Base-by-base conservation (phyloP, 1,140 invertebrate species). In the Bombus sibiricus region DNA sequence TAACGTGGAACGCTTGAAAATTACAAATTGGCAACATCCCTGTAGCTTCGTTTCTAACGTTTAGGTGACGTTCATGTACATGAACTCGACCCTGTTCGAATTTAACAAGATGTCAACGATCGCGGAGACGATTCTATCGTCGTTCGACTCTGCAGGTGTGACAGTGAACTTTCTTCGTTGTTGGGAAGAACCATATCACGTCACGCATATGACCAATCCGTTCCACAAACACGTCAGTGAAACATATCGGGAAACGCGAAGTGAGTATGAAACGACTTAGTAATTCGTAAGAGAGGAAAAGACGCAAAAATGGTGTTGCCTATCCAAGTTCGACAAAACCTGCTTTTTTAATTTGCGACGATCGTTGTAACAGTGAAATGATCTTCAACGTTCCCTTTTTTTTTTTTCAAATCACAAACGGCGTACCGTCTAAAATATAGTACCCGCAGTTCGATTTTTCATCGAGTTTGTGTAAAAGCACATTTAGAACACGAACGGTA, bases 171-270 rank as follows among this genome's bases (percentile, higher is more conserved):
- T 96, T 41, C 94, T 96, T 3, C 96, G 96, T 73, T 96, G 96
- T 74, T 98, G 98, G 97, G 96, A 96, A 77, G 96, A 97, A n/a
- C 97, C 97, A 9, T 98, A 97, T 92, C 96, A 97, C 91, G 86
- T 89, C 15, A 92, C 90, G 0, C 96, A 98, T 91, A 95, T 95
- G 39, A 95, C 96, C 34, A 98, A 98, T 96, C 98, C 98, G 1
- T 98, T 98, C 92, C 95, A 97, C 86, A 93, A 97, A n/a, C 96
- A 98, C 43, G 97, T 98, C 15, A 95, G 96, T 32, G 96, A 97
- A 72, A 98, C 98, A 3, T 97, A 97, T 91, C 96, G 95, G 57
- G 97, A 98, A 87, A 97, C 97, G 1, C 96, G 98, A 95, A 98
- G 98, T 98, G 94, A 97, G 97, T 96, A 89, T 39, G 0, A 6